Percentiles rank a stretch among this genome's conserved stretches.
Conservation (phyloP, 2,113 vertebrate genomes). For the Tor tambroides region DNA sequence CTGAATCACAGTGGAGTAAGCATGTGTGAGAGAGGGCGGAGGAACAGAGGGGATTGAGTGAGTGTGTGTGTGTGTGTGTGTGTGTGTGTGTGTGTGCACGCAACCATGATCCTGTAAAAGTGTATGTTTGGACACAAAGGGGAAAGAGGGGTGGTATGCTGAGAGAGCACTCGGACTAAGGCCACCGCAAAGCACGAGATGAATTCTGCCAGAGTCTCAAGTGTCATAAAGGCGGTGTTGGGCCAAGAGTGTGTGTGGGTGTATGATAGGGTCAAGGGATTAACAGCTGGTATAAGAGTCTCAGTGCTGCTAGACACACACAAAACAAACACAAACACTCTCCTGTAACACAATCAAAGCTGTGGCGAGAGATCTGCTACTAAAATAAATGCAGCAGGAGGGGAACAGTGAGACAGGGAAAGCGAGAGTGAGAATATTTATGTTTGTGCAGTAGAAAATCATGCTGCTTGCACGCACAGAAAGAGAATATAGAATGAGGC, state of each 20-base stretch:
- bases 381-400: slow-evolving; percentile 70
- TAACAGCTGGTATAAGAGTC: slow-evolving; percentile 55
- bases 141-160: slow-evolving; percentile 33
- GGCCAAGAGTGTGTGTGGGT: slow-evolving; percentile 44
- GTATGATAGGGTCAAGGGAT: slow-evolving; percentile 71
- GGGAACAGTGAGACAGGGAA: not conserved
- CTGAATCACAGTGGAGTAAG: slow-evolving; percentile 9
- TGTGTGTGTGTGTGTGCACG: not conserved
- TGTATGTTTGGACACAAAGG: slow-evolving; percentile 38
- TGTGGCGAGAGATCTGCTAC: slow-evolving; percentile 67
- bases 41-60: slow-evolving; percentile 41
- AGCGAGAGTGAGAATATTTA: slow-evolving; percentile 63
- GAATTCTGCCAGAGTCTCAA: slow-evolving; percentile 64
- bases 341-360: slow-evolving; percentile 75
- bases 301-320: slow-evolving; percentile 54
- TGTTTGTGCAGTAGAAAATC: not conserved
- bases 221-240: slow-evolving; percentile 65
- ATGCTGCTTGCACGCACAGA: slow-evolving; percentile 54
- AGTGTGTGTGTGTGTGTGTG: slow-evolving; percentile 52
- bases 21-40: not conserved
- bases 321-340: slow-evolving; percentile 59
- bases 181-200: slow-evolving; percentile 38
- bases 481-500: slow-evolving; percentile 46
- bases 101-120: slow-evolving; percentile 32
- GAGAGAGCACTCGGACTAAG: slow-evolving; percentile 38